Percentiles rank a stretch among this genome's conserved stretches.
phyloP scores from a whole-genome alignment of 2,888 invertebrate genomes.

The Teleiodes luculella region DNA sequence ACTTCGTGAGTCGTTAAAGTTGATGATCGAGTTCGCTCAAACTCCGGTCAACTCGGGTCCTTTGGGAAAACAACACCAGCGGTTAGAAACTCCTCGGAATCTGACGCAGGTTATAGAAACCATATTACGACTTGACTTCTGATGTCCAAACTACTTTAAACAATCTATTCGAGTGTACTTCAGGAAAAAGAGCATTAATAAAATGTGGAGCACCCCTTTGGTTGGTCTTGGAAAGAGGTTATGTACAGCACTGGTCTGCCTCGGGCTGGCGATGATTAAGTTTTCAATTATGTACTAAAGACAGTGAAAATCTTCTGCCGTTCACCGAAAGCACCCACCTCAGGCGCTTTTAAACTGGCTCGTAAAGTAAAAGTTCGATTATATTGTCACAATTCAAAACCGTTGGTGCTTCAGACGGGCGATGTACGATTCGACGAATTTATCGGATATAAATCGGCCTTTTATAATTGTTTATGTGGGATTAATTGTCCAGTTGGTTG shows the following conservation, averaged over 20 bases:
- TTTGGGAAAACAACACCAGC: conserved; percentile 54
- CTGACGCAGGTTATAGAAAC: conserved; percentile 28
- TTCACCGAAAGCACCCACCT: conserved; percentile 44
- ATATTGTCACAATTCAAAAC: conserved; percentile 48
- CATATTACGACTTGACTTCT: conserved; percentile 12
- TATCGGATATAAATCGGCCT: conserved; percentile 59
- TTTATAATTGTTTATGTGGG: conserved; percentile 62
- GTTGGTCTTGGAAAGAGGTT: too few species aligned
- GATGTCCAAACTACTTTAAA: too few species aligned
- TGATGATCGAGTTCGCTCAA: conserved; percentile 54
- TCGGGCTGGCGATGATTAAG: too few species aligned
- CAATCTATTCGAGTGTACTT: too few species aligned
- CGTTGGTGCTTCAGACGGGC: conserved; percentile 42
- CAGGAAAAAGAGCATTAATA: too few species aligned
- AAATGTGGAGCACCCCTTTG: too few species aligned
- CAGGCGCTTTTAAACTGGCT: conserved; percentile 56
- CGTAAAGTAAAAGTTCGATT: conserved; percentile 52
- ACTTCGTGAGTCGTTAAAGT: conserved; percentile 56
- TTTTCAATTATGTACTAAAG: too few species aligned
- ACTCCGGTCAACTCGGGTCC: conserved; percentile 47
- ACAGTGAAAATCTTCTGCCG: conserved; percentile 24
- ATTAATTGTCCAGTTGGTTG: conserved; percentile 56
- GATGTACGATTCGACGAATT: conserved; percentile 48
- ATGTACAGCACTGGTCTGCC: too few species aligned
- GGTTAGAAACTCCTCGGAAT: conserved; percentile 35